phyloP scores from a whole-genome alignment of 2,113 vertebrate species.

The Xenopus borealis region DNA sequence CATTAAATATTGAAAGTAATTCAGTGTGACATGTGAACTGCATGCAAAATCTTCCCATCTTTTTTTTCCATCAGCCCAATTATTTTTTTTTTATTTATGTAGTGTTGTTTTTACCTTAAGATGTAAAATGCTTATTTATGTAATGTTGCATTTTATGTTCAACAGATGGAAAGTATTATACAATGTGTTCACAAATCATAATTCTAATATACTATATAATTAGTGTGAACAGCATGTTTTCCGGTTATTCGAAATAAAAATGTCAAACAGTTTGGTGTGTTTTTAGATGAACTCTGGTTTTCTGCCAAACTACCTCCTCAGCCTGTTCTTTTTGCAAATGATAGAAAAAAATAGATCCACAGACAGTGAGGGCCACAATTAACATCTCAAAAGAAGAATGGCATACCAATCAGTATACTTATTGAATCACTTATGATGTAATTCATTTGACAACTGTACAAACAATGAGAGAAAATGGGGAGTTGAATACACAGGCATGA shows the following conservation, averaged over 20 bases:
- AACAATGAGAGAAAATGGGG: too few species aligned
- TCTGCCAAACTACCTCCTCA: constrained; percentile 29
- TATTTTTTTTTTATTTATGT: too few species aligned
- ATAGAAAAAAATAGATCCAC: background rate
- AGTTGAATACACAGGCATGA: too few species aligned
- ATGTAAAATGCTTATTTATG: constrained; percentile 28
- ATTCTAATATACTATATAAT: constrained; percentile 39
- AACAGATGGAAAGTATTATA: constrained; percentile 43
- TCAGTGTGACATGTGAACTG: too few species aligned
- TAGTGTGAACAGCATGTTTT: constrained; percentile 42
- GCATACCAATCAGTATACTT: too few species aligned
- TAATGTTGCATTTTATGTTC: constrained; percentile 32
- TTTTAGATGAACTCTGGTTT: constrained; percentile 41
- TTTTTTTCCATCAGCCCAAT: too few species aligned
- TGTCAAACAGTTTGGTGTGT: constrained; percentile 35
- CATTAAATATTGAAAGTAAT: too few species aligned
- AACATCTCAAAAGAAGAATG: too few species aligned
- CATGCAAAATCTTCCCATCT: too few species aligned
- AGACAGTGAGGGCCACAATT: too few species aligned
- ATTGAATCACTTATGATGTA: too few species aligned
- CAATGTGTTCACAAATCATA: constrained; percentile 29
- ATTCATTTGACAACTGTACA: too few species aligned
- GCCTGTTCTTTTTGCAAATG: constrained; percentile 5
- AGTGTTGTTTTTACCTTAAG: constrained; percentile 13
- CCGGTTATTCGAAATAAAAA: constrained; percentile 40